phyloP scores from a whole-genome alignment of 2,797 vertebrate genomes.

The Arctocebus calabarensis region DNA sequence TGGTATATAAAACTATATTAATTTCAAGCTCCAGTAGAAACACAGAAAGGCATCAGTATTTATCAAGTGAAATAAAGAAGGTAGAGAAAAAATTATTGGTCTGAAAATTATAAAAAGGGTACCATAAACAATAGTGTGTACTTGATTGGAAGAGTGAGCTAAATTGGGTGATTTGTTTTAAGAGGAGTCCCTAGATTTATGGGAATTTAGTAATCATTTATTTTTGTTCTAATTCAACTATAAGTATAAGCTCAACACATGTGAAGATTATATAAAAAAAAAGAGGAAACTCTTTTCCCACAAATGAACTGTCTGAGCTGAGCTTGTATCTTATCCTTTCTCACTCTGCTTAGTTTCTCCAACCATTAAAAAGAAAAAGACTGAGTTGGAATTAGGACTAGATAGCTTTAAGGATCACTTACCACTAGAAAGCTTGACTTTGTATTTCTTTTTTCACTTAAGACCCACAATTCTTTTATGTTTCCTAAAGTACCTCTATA shows the following conservation, averaged over 20 bases:
- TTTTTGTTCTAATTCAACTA: conserved; percentile 66
- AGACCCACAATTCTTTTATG: not conserved
- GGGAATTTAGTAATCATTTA: conserved; percentile 15
- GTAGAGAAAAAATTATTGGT: conserved; percentile 59
- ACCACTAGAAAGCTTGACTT: not conserved
- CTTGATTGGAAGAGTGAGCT: conserved; percentile 65
- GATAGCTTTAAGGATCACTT: not conserved
- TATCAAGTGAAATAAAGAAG: conserved; percentile 72
- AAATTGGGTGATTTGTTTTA: conserved; percentile 68
- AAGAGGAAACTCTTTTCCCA: conserved; percentile 12
- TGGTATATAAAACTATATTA: conserved; percentile 59
- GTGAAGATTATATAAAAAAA: conserved; percentile 42
- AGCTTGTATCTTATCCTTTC: not conserved
- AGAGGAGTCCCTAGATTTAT: conserved; percentile 55
- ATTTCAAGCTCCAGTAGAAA: conserved; percentile 79
- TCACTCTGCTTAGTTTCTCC: not conserved
- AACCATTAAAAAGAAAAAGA: not conserved
- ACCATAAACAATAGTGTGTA: conserved; percentile 32
- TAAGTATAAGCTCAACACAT: conserved; percentile 37
- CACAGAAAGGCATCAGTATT: conserved; percentile 61
- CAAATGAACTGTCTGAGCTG: not conserved
- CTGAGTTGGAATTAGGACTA: not conserved
- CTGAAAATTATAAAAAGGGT: conserved; percentile 37
- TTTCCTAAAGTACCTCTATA: not conserved
- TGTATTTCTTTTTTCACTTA: not conserved